Evolutionary conservation across 2,888 invertebrate genomes (phyloP).

Genomic region (Xylota segnis): DNA sequence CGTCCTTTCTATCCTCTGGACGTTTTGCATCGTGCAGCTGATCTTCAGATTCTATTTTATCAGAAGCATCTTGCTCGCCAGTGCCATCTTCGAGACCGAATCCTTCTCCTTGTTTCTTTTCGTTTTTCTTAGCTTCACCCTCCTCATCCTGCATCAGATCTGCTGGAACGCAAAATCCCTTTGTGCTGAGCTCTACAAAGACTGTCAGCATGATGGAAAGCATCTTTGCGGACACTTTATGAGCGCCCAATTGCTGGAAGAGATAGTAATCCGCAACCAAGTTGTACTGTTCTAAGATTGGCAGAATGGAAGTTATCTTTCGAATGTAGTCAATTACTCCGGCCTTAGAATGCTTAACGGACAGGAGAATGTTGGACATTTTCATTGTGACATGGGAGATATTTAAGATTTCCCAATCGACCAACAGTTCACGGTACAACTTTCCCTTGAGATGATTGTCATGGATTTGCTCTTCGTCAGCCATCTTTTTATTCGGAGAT

Average conservation of each 20-base stretch:
- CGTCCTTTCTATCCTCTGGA: conserved; percentile 87
- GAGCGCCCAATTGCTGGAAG: conserved; percentile 91
- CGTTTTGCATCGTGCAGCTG: conserved; percentile 95
- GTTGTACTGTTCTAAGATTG: conserved; percentile 91
- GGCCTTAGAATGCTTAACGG: conserved; percentile 84
- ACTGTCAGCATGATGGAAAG: conserved; percentile 92
- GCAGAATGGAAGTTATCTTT: conserved; percentile 84
- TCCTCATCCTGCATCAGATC: conserved; percentile 92
- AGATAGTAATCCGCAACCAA: conserved; percentile 92
- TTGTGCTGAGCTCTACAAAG: conserved; percentile 92
- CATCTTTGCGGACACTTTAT: conserved; percentile 93
- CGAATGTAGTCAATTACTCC: conserved; percentile 78
- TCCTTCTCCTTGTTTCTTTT: conserved; percentile 88
- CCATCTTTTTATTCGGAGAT: conserved; percentile 54
- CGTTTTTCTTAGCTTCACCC: conserved; percentile 85
- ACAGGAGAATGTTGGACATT: conserved; percentile 83
- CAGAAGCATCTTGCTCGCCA: conserved; percentile 95
- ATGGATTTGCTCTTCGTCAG: conserved; percentile 84
- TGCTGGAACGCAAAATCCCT: conserved; percentile 97
- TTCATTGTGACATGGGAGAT: conserved; percentile 84
- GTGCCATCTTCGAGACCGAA: conserved; percentile 96
- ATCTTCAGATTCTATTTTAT: conserved; percentile 92
- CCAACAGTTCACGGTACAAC: conserved; percentile 87
- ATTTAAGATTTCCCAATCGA: conserved; percentile 87
- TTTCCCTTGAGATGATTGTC: conserved; percentile 89